Evolutionary conservation across 2,797 vertebrate species (phyloP).

Genomic region (Cynopterus sphinx): DNA sequence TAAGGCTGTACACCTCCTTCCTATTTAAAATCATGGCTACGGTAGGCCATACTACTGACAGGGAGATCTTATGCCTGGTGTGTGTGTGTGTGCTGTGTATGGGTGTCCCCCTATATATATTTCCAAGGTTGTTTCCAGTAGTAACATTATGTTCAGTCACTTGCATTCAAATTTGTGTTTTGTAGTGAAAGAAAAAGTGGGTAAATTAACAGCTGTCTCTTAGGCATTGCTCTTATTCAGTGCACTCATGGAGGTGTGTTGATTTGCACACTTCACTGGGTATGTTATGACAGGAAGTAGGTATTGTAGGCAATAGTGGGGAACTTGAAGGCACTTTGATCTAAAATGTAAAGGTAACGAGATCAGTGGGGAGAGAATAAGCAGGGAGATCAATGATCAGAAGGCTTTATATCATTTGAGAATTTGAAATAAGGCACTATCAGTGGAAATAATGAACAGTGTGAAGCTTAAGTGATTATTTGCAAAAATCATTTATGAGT

Average conservation of each 20-base stretch:
- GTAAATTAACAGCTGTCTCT: background rate
- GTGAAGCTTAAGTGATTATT: background rate
- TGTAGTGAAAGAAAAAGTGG: background rate
- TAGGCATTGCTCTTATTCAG: background rate
- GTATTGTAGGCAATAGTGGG: background rate
- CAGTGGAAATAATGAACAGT: background rate
- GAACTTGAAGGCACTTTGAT: background rate
- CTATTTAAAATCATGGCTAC: background rate
- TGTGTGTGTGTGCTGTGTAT: background rate
- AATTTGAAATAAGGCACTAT: background rate
- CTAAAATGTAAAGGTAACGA: background rate
- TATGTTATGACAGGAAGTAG: background rate
- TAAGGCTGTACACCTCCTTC: background rate
- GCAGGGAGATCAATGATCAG: background rate
- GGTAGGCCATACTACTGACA: background rate
- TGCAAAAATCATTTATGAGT: slow-evolving; percentile 24
- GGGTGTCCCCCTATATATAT: background rate
- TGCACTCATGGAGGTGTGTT: background rate
- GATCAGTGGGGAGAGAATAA: background rate
- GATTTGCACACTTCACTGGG: background rate
- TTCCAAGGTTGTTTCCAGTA: background rate
- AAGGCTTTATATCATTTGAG: background rate
- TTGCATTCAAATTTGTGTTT: background rate
- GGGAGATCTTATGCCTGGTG: background rate
- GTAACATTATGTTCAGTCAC: background rate